phyloP scores from a whole-genome alignment of 2,888 invertebrate genomes.

The Camponotus fellah region DNA sequence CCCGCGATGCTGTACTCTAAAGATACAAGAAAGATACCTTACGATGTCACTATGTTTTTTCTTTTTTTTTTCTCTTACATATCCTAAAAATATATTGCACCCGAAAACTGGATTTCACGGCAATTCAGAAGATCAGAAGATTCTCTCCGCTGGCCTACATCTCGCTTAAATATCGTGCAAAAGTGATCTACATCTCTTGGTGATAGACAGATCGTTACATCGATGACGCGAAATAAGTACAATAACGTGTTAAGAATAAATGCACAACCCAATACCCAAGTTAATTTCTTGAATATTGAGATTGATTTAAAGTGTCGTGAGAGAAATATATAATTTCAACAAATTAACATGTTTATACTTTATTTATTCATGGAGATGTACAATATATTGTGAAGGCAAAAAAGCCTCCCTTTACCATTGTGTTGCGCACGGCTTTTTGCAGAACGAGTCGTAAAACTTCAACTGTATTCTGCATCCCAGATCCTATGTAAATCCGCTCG shows the following conservation, averaged over 20 bases:
- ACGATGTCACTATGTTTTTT: too few relatives aligned
- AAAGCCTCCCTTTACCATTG: neutral
- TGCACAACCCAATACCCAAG: neutral
- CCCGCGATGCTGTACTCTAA: conserved; percentile 5
- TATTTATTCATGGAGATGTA: neutral
- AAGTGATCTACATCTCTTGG: neutral
- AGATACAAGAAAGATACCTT: conserved; percentile 7
- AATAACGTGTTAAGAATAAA: neutral
- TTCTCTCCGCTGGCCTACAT: neutral
- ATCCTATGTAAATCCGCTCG: conserved; percentile 47
- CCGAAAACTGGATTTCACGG: neutral
- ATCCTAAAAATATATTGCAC: neutral
- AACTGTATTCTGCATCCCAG: conserved; percentile 31
- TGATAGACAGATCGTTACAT: neutral
- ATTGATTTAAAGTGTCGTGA: neutral
- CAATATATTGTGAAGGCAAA: neutral
- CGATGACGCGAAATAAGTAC: neutral
- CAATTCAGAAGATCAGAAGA: neutral
- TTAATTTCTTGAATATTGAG: neutral
- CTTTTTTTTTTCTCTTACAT: neutral
- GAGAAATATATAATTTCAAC: neutral
- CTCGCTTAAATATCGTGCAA: too few relatives aligned
- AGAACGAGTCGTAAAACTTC: conserved; percentile 41
- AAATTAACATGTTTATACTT: conserved; percentile 24
- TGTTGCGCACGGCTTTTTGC: neutral